These are phyloP conservation scores for Carabus problematicus DNA, from an alignment of 2,888 invertebrate genomes.

Conservation along the genomic window DNA sequence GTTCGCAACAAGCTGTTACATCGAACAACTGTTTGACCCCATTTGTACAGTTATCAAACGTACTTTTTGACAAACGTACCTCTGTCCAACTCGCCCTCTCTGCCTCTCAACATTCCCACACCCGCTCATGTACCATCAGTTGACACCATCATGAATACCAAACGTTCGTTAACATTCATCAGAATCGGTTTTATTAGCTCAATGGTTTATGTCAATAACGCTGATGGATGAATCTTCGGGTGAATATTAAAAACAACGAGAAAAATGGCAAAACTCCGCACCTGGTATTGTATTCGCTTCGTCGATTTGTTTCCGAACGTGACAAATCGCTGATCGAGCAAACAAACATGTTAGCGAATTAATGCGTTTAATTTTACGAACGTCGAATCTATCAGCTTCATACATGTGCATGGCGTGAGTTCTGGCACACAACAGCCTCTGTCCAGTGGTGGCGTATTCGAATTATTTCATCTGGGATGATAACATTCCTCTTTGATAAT, in stretches of 20 bases:
- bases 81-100: background rate
- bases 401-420: background rate
- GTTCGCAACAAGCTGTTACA: constrained; percentile 26
- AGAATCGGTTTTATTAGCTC: constrained; percentile 40
- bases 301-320: constrained; percentile 19
- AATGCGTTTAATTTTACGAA: constrained; percentile 38
- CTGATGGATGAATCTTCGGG: constrained; percentile 24
- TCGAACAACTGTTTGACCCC: constrained; percentile 16
- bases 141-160: constrained; percentile 10
- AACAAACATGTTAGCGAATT: constrained; percentile 42
- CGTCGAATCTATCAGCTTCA: constrained; percentile 22
- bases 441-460: constrained; percentile 1
- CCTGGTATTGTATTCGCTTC: constrained; percentile 8
- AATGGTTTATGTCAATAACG: constrained; percentile 31
- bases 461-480: background rate
- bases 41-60: constrained; percentile 25
- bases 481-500: no score
- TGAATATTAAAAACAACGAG: constrained; percentile 20
- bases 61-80: background rate
- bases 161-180: constrained; percentile 36
- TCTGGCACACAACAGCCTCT: background rate
- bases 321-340: constrained; percentile 38
- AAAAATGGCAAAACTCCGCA: constrained; percentile 1
- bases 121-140: no score
- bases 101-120: no score